phyloP scores from a whole-genome alignment of 2,113 vertebrate genomes.

The Ictalurus punctatus region DNA sequence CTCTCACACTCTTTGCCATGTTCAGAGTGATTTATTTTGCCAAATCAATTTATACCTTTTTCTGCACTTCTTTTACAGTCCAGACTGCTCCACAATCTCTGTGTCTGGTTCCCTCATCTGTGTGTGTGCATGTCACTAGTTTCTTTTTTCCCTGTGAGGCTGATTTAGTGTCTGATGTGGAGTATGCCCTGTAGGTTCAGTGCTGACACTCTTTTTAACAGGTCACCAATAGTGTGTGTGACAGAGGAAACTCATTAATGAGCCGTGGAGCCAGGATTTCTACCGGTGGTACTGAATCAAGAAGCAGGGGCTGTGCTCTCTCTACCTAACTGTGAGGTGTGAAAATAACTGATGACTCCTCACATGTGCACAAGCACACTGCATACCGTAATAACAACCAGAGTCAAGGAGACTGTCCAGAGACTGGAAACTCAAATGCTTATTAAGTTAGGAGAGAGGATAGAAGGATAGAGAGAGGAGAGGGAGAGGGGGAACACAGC shows the following conservation, averaged over 20 bases:
- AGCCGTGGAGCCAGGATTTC: slow-evolving; percentile 2
- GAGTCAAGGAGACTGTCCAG: not conserved
- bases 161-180: slow-evolving; percentile 51
- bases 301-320: not conserved
- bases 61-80: slow-evolving; percentile 14
- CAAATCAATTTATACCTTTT: slow-evolving; percentile 1
- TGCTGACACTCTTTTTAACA: slow-evolving; percentile 28
- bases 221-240: slow-evolving; percentile 45
- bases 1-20: slow-evolving; percentile 6
- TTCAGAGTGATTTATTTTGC: not conserved
- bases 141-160: slow-evolving; percentile 26
- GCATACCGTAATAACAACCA: not conserved
- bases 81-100: slow-evolving; percentile 15
- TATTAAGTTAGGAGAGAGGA: slow-evolving; percentile 34
- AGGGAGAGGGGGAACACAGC: slow-evolving; percentile 34
- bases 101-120: not conserved
- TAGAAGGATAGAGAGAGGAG: slow-evolving; percentile 32
- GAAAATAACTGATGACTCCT: not conserved
- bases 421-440: not conserved
- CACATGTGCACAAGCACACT: slow-evolving; percentile 11
- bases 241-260: slow-evolving; percentile 21
- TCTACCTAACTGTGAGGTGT: not conserved
- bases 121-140: slow-evolving; percentile 20
- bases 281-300: not conserved
- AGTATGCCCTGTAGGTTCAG: slow-evolving; percentile 42